A percentile compares a stretch with the other conserved stretches of the same genome.
Evolutionary conservation across 2,113 vertebrate genomes (phyloP).

Genomic region (Myrmecobius fasciatus): DNA sequence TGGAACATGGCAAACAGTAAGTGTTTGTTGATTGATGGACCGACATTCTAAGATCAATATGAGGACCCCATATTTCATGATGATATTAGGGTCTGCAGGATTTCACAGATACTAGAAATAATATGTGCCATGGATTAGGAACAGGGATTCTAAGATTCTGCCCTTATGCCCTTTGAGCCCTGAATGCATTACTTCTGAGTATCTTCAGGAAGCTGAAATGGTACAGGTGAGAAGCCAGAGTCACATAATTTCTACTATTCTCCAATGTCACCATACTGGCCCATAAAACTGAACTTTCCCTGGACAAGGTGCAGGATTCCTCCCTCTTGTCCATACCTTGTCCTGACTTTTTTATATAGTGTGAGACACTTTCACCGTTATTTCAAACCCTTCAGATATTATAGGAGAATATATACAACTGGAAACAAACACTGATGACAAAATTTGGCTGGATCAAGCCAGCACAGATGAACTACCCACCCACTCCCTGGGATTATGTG

Average conservation of each 20-base stretch:
- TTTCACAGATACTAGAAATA: background rate
- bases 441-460: background rate
- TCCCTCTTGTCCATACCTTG: too few relatives aligned
- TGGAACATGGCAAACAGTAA: background rate
- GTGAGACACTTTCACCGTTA: background rate
- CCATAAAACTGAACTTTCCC: background rate
- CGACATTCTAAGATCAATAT: background rate
- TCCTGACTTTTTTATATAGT: background rate
- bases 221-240: background rate
- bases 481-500: background rate
- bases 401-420: background rate
- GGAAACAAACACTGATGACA: constrained; percentile 1
- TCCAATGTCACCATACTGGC: background rate
- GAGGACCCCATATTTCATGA: background rate
- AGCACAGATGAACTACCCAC: background rate
- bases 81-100: background rate
- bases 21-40: background rate
- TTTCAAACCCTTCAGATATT: background rate
- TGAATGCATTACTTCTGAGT: background rate
- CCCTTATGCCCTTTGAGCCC: background rate
- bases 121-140: background rate
- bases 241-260: background rate
- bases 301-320: background rate
- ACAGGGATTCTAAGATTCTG: background rate
- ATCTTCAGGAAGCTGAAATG: background rate